Evolutionary conservation across 2,113 vertebrate genomes (phyloP), one percentile per base, ranked within the genome.

Genomic region (Anseranas semipalmata): DNA sequence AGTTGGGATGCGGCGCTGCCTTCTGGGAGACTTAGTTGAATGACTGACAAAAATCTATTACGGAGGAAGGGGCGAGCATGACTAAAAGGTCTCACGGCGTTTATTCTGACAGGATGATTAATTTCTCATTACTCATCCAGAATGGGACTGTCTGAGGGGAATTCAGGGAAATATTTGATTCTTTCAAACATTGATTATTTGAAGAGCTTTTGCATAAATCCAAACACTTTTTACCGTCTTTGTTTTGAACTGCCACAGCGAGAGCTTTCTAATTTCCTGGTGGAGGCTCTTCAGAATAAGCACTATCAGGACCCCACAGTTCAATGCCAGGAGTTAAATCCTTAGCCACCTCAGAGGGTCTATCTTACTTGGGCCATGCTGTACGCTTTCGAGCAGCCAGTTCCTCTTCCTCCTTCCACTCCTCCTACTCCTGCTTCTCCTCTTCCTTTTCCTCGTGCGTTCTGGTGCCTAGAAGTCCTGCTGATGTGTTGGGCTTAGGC

Each of bases 61-160:
- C 0, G 1, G 74, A 83, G 71, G 82, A 85, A 85, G 87, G 62
- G 62, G 28, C 0, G 3, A 92, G 86, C 74, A 37, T 43, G 50
- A 80, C 87, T 95, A 92, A 95, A 95, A 95, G 92, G 96, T 96
- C 89, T 95, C 87, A 73, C 4, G 33, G 91, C 15, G 1, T 94
- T 90, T 91, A 74, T 94, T 94, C 74, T 97, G 96, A 95, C 95
- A 95, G 90, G 84, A 95, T 97, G 96, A 97, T 96, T 96, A 95
- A 96, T 95, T 96, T 95, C 89, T 95, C 67, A 76, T 96, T 96
- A 85, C 78, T 96, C 52, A 85, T 92, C 55, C 67, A 91, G 87
- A 95, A 85, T 87, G n/a, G 50, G 62, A 15, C 62, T 62, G 55
- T 74, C 96, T 89, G n/a, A 22, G 48, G 94, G 94, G 95, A 96